Evolutionary conservation across 2,797 vertebrate species (phyloP), one percentile per base, ranked within the genome.

Genomic region (Prunella strophiata): DNA sequence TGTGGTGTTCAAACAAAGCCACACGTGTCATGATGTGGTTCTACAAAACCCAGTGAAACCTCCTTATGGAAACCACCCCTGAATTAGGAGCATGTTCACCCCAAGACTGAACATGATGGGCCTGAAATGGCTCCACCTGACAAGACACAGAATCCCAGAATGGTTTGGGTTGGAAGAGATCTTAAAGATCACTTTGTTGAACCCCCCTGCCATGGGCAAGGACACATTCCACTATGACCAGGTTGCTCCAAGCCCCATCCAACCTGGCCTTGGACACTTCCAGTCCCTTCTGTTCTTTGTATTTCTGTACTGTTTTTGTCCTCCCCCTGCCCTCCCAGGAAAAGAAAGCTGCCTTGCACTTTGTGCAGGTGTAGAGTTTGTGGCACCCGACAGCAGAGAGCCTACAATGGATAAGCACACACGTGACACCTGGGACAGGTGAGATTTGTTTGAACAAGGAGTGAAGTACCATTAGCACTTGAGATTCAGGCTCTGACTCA

Each of bases 361-460:
- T 79, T n/a, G 54, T n/a, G 80, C 77, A 86, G 74, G 48, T 55
- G 21, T 51, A 42, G 76, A 73, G 73, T 77, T 93, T 85, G 88
- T 83, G 0, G 0, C 3, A 4, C 43, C 63, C 0, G 0, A 16
- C 36, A 52, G 58, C 25, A 72, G 88, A 80, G 52, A 91, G 65
- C 51, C 82, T n/a, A 62, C 87, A 65, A 47, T 45, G 1, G 12
- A 89, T 80, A 87, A 95, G 77, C 91, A 91, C 95, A 93, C 66
- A 18, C 0, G 1, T 45, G 65, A 70, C 70, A 62, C 47, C 1
- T 18, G 55, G 59, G 74, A 91, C 90, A 88, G 74, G 83, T 74
- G 89, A 77, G 88, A 50, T n/a, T 19, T 36, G 78, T 89, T 89
- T 80, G 72, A 58, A 61, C 71, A 63, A 71, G 27, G 26, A 79